phyloP scores from a whole-genome alignment of 2,113 vertebrate species.

The Vanacampus margaritifer region DNA sequence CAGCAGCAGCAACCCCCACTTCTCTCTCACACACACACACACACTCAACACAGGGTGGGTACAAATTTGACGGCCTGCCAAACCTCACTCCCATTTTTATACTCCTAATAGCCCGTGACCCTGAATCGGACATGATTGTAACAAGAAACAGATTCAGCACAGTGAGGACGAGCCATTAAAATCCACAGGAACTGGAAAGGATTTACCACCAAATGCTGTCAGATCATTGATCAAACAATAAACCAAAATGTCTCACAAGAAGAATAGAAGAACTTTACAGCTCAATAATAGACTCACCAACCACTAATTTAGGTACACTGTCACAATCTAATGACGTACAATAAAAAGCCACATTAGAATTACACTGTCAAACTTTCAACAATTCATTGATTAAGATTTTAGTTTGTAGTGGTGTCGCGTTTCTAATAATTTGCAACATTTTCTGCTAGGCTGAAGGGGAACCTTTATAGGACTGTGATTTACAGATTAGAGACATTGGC shows the following conservation, averaged over 20 bases:
- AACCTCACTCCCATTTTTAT: slow-evolving; percentile 50
- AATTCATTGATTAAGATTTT: too few species aligned
- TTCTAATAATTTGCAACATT: too few species aligned
- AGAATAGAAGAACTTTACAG: background rate
- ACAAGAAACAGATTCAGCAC: slow-evolving; percentile 40
- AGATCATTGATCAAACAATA: background rate
- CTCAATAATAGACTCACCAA: background rate
- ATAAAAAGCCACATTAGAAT: background rate
- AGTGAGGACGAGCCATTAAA: slow-evolving; percentile 11
- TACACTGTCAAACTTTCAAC: background rate
- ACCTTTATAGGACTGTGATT: too few species aligned
- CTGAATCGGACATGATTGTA: slow-evolving; percentile 21
- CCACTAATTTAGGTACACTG: background rate
- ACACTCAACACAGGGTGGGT: slow-evolving; percentile 33
- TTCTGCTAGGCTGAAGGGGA: too few species aligned
- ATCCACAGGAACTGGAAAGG: slow-evolving; percentile 6
- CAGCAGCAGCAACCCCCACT: slow-evolving; percentile 62
- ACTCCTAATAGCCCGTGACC: slow-evolving; percentile 47
- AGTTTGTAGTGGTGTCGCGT: too few species aligned
- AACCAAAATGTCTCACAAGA: slow-evolving; percentile 2
- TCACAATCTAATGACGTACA: background rate
- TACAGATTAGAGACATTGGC: too few species aligned
- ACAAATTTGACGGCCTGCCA: slow-evolving; percentile 38
- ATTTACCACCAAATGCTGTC: background rate
- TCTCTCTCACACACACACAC: slow-evolving; percentile 6